Evolutionary conservation across 2,888 invertebrate species (phyloP), one percentile per base, ranked within the genome.

Genomic region (Orchestes rusci): DNA sequence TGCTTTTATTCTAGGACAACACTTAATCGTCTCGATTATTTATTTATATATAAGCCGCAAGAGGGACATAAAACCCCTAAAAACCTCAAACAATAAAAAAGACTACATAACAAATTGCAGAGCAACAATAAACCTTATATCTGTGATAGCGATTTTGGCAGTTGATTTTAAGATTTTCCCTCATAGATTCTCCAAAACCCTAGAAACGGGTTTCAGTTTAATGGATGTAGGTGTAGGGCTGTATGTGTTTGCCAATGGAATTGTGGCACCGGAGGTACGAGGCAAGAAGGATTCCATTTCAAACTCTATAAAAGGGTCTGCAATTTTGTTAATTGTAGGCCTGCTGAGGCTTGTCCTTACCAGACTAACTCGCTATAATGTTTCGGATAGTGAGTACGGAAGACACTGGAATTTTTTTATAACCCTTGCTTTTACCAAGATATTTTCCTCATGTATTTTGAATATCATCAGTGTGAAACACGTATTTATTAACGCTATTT

Each of bases 361-460:
- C 2, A 72, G 76, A 57, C 64, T 77, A 30, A 69, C 84, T 2
- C 78, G 85, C 53, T 97, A 99, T 66, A 86, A 89, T 44, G 84
- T 87, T 58, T 88, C 92, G 65, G 78, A 87, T 0, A 79, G 85
- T 0, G 99, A 99, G 66, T 99, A 99, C 72, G 99, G 99, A 0
- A 76, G 84, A 0, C 96, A 99, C 66, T 94, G 96, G 90, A 99
- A 99, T 69, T 99, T 99, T 65, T 99, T 97, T 67, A 82, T 94
- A 54, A 96, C 95, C 0, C 70, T 99, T 43, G 92, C 89, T 2
- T 69, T 82, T 29, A 82, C 91, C 13, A 92, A 89, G 69, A 63
- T 90, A 1, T 60, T 85, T 15, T 81, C 83, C 28, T 79, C 79
- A 1, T 52, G 80, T 5, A 58, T 85, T 30, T 67, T 84, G 33